phyloP scores from a whole-genome alignment of 2,113 vertebrate genomes.

The Neodontobutis hainanensis region DNA sequence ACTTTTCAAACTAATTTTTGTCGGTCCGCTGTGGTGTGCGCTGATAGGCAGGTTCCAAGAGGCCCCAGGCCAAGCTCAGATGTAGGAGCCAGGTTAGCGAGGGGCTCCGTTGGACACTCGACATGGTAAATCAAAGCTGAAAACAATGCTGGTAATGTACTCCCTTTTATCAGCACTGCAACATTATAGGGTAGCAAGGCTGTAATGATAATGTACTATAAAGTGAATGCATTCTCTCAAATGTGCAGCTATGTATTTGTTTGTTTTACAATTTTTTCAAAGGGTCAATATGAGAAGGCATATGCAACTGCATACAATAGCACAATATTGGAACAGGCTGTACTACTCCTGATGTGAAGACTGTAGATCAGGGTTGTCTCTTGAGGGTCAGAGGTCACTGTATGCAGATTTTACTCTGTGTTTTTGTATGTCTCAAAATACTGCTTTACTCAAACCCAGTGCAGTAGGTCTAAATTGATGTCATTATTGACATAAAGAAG shows the following conservation, averaged over 20 bases:
- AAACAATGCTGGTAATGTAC: constrained; percentile 38
- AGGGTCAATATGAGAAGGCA: too few relatives aligned
- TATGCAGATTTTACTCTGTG: too few relatives aligned
- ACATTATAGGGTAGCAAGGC: neutral
- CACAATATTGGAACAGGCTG: too few relatives aligned
- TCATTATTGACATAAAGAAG: neutral
- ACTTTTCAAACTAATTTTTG: neutral
- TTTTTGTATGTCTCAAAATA: neutral
- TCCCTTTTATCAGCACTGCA: constrained; percentile 13
- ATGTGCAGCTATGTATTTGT: neutral
- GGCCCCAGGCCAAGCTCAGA: constrained; percentile 58
- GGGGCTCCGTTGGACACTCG: constrained; percentile 39
- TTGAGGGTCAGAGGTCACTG: too few relatives aligned
- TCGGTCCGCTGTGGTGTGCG: constrained; percentile 24
- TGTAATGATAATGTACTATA: neutral
- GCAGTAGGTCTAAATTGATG: neutral
- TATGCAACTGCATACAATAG: too few relatives aligned
- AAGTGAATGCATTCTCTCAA: neutral
- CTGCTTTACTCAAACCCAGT: neutral
- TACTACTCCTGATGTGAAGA: too few relatives aligned
- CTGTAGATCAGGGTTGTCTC: too few relatives aligned
- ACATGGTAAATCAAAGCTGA: constrained; percentile 31
- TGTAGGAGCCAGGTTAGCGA: constrained; percentile 52
- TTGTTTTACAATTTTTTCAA: too few relatives aligned
- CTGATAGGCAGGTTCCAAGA: constrained; percentile 55